A percentile compares a stretch with the other conserved stretches of the same genome.
phyloP scores from a whole-genome alignment of 2,888 invertebrate species.

The Chloroclysta siterata region DNA sequence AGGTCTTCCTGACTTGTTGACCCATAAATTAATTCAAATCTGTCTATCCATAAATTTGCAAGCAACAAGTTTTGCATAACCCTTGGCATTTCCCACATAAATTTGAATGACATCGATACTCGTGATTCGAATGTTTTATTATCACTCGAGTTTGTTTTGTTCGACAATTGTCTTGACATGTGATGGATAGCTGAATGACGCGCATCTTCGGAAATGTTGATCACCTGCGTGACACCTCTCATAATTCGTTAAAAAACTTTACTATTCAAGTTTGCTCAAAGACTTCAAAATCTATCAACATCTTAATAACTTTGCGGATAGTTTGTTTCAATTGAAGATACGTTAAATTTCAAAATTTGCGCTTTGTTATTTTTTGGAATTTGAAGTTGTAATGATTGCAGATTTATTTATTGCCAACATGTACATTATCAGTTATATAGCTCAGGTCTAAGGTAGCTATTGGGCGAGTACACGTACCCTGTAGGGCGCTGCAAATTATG shows the following conservation, averaged over 20 bases:
- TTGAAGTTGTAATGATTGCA: background rate
- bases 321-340: too few relatives aligned
- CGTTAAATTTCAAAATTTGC: background rate
- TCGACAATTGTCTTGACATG: constrained; percentile 44
- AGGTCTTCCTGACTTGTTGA: constrained; percentile 10
- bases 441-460: too few relatives aligned
- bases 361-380: background rate
- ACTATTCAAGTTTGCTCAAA: too few relatives aligned
- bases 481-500: too few relatives aligned
- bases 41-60: constrained; percentile 23
- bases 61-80: constrained; percentile 28
- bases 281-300: too few relatives aligned
- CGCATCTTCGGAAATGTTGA: constrained; percentile 45
- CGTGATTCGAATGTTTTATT: constrained; percentile 37
- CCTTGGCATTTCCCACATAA: constrained; percentile 32
- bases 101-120: constrained; percentile 29
- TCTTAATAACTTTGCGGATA: too few relatives aligned
- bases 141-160: constrained; percentile 43
- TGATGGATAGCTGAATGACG: constrained; percentile 50
- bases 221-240: constrained; percentile 49
- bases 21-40: constrained; percentile 27
- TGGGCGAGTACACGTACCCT: too few relatives aligned
- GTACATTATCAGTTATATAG: too few relatives aligned
- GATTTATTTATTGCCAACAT: too few relatives aligned
- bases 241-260: background rate